Evolutionary conservation across 2,888 invertebrate genomes (phyloP).

Genomic region (Cybosia mesomella): DNA sequence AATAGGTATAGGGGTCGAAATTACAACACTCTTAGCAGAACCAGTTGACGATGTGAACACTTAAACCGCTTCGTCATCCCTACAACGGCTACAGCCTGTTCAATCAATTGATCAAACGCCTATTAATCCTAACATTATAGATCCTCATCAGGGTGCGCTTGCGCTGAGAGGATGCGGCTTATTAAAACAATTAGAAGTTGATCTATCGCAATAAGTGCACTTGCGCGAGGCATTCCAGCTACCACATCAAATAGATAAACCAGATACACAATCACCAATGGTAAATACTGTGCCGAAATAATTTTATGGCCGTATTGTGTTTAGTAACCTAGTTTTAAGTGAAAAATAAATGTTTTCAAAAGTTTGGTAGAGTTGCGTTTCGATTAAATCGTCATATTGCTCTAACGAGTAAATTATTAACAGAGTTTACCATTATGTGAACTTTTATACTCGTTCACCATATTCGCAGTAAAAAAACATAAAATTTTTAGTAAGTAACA

Average conservation of each 20-base stretch:
- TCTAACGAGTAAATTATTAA: neutral
- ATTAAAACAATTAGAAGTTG: conserved; percentile 79
- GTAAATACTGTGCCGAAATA: conserved; percentile 20
- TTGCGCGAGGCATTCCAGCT: conserved; percentile 45
- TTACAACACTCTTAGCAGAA: too few relatives aligned
- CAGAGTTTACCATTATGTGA: neutral
- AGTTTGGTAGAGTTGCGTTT: neutral
- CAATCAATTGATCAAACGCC: conserved; percentile 19
- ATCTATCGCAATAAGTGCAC: conserved; percentile 60
- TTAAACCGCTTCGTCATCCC: neutral
- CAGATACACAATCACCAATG: conserved; percentile 29
- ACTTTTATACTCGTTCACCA: too few relatives aligned
- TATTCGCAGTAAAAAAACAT: too few relatives aligned
- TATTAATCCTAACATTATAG: conserved; percentile 21
- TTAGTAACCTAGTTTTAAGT: conserved; percentile 15
- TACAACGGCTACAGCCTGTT: neutral
- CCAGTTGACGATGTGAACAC: neutral
- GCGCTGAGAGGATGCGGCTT: conserved; percentile 76
- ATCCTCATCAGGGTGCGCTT: conserved; percentile 50
- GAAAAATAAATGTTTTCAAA: conserved; percentile 12
- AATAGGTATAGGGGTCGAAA: too few relatives aligned
- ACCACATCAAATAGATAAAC: conserved; percentile 41
- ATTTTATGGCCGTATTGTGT: conserved; percentile 24
- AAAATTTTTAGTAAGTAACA: too few relatives aligned
- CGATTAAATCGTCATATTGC: neutral